phyloP scores from a whole-genome alignment of 2,113 vertebrate species.

The Cebidichthys violaceus region DNA sequence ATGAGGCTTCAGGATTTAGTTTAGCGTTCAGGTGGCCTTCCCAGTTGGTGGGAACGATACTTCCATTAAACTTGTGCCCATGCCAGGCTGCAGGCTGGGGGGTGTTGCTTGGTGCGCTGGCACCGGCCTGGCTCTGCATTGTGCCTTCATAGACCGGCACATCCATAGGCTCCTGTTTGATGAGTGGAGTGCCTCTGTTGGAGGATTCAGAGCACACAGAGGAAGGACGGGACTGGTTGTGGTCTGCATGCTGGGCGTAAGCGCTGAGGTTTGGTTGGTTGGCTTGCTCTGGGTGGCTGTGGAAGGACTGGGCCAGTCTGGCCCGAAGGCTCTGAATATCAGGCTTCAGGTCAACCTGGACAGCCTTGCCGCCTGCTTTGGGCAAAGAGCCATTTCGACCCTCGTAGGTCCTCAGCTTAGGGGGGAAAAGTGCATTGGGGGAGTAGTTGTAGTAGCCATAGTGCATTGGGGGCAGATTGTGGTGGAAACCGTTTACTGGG shows the following conservation, averaged over 20 bases:
- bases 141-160: conserved; percentile 80
- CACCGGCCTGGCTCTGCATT: conserved; percentile 55
- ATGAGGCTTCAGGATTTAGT: conserved; percentile 61
- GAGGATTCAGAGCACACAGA: conserved; percentile 79
- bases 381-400: conserved; percentile 81
- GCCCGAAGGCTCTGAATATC: conserved; percentile 87
- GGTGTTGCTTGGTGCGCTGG: conserved; percentile 66
- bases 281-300: conserved; percentile 82
- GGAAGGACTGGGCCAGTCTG: conserved; percentile 85
- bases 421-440: conserved; percentile 90
- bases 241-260: conserved; percentile 68
- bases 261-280: conserved; percentile 69
- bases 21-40: conserved; percentile 70
- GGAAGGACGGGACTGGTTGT: conserved; percentile 82
- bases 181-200: conserved; percentile 81
- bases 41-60: conserved; percentile 75
- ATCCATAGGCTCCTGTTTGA: conserved; percentile 95
- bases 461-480: conserved; percentile 89
- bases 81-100: conserved; percentile 81
- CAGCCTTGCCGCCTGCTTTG: conserved; percentile 69
- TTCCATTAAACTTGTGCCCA: conserved; percentile 85
- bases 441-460: conserved; percentile 92
- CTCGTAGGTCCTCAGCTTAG: conserved; percentile 89
- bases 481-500: conserved; percentile 92
- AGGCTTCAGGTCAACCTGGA: conserved; percentile 89